A percentile compares a stretch with the other conserved stretches of the same genome.
Conservation (phyloP, 2,113 vertebrate species). For the Thalassoma bifasciatum region DNA sequence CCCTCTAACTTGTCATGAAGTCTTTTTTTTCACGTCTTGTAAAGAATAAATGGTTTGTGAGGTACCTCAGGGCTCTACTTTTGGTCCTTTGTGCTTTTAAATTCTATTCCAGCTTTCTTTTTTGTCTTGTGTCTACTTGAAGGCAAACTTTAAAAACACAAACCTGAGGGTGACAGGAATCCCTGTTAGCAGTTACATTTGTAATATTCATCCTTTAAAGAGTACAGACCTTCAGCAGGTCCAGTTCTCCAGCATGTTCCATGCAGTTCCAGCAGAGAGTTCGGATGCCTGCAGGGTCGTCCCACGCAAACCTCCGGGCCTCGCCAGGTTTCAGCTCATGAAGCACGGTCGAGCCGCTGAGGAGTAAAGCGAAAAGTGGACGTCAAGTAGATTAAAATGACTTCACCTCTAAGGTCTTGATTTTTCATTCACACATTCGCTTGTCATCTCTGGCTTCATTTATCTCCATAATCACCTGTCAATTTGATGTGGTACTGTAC, state of each 20-base stretch:
- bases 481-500: no score
- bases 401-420: no score
- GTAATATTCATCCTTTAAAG: no score
- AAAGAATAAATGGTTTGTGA: neutral
- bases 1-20: no score
- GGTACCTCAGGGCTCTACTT: neutral
- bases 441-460: no score
- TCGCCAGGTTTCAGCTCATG: conserved; percentile 85
- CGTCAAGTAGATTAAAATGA: no score
- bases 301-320: conserved; percentile 90
- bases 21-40: no score
- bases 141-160: neutral
- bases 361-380: fast-evolving
- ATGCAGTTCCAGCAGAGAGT: conserved; percentile 87
- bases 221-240: conserved; percentile 87
- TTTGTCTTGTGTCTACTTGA: neutral
- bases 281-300: conserved; percentile 87
- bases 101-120: neutral
- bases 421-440: no score
- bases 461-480: no score
- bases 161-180: neutral
- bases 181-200: no score
- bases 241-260: conserved; percentile 86
- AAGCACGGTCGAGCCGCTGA: conserved; percentile 81
- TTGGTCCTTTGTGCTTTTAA: neutral